phyloP scores from a whole-genome alignment of 2,888 invertebrate species.

The Oxyteleia sp. region DNA sequence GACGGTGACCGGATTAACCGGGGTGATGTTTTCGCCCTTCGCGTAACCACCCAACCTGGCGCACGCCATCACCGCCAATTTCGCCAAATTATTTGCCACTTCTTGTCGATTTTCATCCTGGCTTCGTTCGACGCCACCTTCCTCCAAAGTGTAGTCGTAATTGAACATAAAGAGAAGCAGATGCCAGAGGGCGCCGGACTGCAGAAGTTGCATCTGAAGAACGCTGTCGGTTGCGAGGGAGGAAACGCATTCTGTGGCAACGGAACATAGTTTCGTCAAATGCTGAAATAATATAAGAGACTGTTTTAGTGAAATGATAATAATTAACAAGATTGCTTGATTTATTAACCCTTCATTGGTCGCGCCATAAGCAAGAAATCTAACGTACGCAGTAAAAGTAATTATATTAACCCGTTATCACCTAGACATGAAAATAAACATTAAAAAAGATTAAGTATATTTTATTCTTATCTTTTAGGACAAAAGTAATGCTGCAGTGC shows the following conservation, averaged over 20 bases:
- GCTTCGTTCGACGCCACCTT: slow-evolving; percentile 96
- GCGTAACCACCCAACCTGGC: slow-evolving; percentile 94
- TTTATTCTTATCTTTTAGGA: too few relatives aligned
- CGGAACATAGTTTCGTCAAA: slow-evolving; percentile 93
- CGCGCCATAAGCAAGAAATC: too few relatives aligned
- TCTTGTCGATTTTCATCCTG: slow-evolving; percentile 96
- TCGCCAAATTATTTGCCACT: slow-evolving; percentile 96
- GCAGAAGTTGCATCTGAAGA: slow-evolving; percentile 94
- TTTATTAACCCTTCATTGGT: too few relatives aligned
- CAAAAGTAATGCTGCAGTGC: too few relatives aligned
- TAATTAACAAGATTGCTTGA: too few relatives aligned
- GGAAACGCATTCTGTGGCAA: slow-evolving; percentile 96
- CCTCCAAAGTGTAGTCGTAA: slow-evolving; percentile 98
- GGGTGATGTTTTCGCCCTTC: slow-evolving; percentile 85
- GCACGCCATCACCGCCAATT: slow-evolving; percentile 94
- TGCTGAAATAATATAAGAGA: too few relatives aligned
- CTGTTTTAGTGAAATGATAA: too few relatives aligned
- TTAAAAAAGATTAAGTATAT: too few relatives aligned
- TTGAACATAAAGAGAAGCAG: slow-evolving; percentile 96
- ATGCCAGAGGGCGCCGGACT: slow-evolving; percentile 97
- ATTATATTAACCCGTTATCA: too few relatives aligned
- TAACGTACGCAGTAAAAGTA: too few relatives aligned
- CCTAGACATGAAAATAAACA: too few relatives aligned
- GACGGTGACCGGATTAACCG: slow-evolving; percentile 88
- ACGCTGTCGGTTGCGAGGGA: slow-evolving; percentile 95